Evolutionary conservation across 2,797 vertebrate genomes (phyloP), one percentile per base, ranked within the genome.

Genomic region (Pelodytes ibericus): DNA sequence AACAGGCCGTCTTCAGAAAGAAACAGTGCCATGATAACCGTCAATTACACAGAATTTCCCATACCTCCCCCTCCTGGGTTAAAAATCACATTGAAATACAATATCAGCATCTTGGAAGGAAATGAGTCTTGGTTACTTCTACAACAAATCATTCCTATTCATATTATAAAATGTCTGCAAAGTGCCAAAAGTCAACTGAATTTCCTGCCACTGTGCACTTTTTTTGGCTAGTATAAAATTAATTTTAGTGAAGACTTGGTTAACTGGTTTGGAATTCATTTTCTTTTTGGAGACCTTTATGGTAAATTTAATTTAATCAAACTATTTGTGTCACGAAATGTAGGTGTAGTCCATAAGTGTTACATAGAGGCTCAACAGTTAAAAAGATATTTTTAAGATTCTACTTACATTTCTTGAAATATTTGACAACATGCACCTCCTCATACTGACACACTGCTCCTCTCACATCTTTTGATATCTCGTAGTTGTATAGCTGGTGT

Each of bases 91-190:
- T 57, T 33, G 71, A 73, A 73, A 64, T 39, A 65, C 24, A 56
- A 64, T 56, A 57, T 49, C 18, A 31, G n/a, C 24, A 26, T 24
- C 26, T 63, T 53, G 60, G 25, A 64, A 56, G 71, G 71, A 73
- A 73, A 73, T 73, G 30, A 61, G 33, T 51, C 31, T n/a, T 56
- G 56, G 25, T 59, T 8, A 11, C 36, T 25, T 26, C 11, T 39
- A 56, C 30, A 39, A 73, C 61, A 56, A 73, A 73, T 65, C 24
- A 73, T 57, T 64, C 13, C 49, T 39, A 20, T 49, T 49, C 59
- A 26, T 56, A 24, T 56, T 73, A 56, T 2, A 57, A 26, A 39
- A 53, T 51, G 13, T 33, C 22, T 31, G 6, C 4, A 2, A 30
- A 56, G 22, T 57, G 47, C 31, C 71, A 63, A 73, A 44, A 64